Evolutionary conservation across 2,113 vertebrate genomes (phyloP).

Genomic region (Meleagris gallopavo): DNA sequence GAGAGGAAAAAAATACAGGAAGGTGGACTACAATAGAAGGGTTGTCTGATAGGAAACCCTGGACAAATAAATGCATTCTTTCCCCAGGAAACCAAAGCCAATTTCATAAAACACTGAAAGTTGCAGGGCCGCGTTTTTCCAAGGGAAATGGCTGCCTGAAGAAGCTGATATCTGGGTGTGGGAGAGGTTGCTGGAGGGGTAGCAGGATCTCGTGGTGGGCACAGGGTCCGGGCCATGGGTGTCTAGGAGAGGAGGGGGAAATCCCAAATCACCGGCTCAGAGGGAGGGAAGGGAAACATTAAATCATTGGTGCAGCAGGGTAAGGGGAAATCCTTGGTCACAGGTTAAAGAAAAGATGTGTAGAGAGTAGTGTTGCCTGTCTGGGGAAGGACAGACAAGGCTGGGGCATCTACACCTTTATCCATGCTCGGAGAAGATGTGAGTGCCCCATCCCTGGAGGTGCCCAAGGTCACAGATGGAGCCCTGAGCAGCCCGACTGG

Average conservation of each 20-base stretch:
- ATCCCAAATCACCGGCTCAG: neutral
- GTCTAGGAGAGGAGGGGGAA: neutral
- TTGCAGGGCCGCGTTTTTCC: slow-evolving; percentile 24
- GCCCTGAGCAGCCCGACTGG: no score
- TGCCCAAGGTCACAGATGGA: no score
- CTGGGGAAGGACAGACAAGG: neutral
- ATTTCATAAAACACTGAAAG: slow-evolving; percentile 15
- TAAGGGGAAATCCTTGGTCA: slow-evolving; percentile 12
- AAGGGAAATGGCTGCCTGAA: slow-evolving; percentile 51
- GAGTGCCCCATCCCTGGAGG: no score
- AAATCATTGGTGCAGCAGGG: neutral
- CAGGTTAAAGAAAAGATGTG: rapidly evolving
- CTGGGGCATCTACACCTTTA: neutral
- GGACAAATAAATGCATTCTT: slow-evolving; percentile 46
- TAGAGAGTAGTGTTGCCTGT: neutral
- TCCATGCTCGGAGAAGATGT: neutral
- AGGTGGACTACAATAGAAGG: slow-evolving; percentile 57
- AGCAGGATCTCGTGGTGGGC: neutral
- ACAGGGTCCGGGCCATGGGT: neutral
- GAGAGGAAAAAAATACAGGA: slow-evolving; percentile 28
- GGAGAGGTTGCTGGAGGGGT: neutral
- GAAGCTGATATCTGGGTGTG: slow-evolving; percentile 8
- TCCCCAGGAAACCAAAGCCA: slow-evolving; percentile 42
- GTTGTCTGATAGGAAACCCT: slow-evolving; percentile 45
- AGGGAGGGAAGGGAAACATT: neutral